Evolutionary conservation across 2,113 vertebrate genomes (phyloP).

Genomic region (Panthera uncia): DNA sequence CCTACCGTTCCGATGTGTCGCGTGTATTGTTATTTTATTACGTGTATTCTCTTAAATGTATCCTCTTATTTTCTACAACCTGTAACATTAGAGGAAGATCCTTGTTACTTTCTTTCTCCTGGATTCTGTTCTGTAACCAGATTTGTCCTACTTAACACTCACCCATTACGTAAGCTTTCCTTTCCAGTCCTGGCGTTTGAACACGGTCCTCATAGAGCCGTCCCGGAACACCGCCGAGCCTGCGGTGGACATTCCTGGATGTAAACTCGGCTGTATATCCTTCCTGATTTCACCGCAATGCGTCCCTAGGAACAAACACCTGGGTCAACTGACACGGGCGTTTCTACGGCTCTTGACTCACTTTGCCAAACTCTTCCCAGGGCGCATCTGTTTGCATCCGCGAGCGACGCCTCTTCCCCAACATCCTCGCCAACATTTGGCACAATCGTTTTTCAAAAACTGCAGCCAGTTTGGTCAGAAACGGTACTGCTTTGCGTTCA

Average conservation of each 20-base stretch:
- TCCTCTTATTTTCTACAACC: too few species aligned
- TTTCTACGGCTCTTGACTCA: neutral
- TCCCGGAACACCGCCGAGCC: neutral
- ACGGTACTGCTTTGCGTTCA: neutral
- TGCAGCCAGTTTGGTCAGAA: too few species aligned
- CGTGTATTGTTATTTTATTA: neutral
- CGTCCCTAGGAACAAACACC: too few species aligned
- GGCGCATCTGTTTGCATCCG: accelerated
- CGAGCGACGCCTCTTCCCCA: accelerated
- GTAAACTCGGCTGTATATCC: accelerated
- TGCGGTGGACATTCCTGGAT: accelerated
- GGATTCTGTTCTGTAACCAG: neutral
- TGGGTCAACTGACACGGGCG: accelerated
- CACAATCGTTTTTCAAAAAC: neutral
- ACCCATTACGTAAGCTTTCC: neutral
- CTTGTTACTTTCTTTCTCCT: neutral
- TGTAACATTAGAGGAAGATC: neutral
- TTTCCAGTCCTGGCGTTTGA: too few species aligned
- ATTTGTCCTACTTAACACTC: neutral
- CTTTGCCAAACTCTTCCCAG: neutral
- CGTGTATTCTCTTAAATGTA: neutral
- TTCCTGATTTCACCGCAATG: neutral
- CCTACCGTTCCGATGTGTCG: neutral
- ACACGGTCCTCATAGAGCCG: neutral
- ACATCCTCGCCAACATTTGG: neutral